phyloP scores from a whole-genome alignment of 92 coral and sea anemone species.

The Virgularia gustaviana region DNA sequence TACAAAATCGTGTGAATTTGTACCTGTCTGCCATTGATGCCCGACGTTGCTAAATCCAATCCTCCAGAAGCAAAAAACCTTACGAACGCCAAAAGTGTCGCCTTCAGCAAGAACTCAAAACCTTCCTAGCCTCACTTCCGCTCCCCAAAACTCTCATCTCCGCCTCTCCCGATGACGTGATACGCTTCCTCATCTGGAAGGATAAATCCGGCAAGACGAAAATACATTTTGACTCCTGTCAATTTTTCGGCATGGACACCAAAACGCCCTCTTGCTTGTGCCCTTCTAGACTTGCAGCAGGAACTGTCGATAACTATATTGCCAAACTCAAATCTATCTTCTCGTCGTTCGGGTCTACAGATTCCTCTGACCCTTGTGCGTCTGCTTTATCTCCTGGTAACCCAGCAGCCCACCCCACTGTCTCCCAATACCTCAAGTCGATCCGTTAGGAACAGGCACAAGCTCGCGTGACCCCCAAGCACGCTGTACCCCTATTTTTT shows the following conservation, averaged over 20 bases:
- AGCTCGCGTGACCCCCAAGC: slow-evolving; percentile 44
- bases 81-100: not conserved
- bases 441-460: slow-evolving; percentile 52
- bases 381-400: not conserved
- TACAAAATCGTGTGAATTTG: too few species aligned
- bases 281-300: slow-evolving; percentile 57
- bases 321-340: slow-evolving; percentile 41
- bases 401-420: slow-evolving; percentile 46
- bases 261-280: slow-evolving; percentile 30
- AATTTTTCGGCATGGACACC: slow-evolving; percentile 15
- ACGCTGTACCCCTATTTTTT: slow-evolving; percentile 57
- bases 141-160: slow-evolving; percentile 10
- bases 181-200: slow-evolving; percentile 19
- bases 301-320: slow-evolving; percentile 51
- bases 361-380: too few species aligned
- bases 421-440: slow-evolving; percentile 26
- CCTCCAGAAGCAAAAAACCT: too few species aligned
- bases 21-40: too few species aligned
- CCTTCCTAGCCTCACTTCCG: slow-evolving; percentile 12
- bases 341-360: not conserved
- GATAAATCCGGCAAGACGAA: slow-evolving; percentile 32
- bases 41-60: too few species aligned
- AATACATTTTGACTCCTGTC: slow-evolving; percentile 34
- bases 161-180: slow-evolving; percentile 17
- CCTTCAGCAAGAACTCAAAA: not conserved